A percentile compares a stretch with the other conserved stretches of the same genome.
Evolutionary conservation across 2,113 vertebrate species (phyloP).

Genomic region (Hippolais icterina): DNA sequence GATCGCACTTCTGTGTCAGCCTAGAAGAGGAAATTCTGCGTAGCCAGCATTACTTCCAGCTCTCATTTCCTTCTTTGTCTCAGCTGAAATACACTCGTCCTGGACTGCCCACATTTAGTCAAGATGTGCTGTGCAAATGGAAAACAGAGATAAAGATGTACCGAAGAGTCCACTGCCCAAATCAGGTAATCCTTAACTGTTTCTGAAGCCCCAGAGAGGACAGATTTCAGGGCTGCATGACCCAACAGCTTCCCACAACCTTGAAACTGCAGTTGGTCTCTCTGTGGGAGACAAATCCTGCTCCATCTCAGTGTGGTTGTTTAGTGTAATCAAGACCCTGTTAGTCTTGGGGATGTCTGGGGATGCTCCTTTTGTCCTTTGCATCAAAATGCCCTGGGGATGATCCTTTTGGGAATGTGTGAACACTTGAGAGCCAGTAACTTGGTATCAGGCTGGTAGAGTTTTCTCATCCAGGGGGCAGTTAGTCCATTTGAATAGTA

Average conservation of each 20-base stretch:
- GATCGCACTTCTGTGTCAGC: not conserved
- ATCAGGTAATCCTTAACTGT: constrained; percentile 80
- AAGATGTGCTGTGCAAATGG: constrained; percentile 93
- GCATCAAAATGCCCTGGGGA: not conserved
- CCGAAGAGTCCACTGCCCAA: constrained; percentile 90
- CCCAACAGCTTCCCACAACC: not conserved
- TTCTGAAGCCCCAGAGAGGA: not conserved
- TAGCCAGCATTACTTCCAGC: not conserved
- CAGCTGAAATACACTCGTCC: constrained; percentile 94
- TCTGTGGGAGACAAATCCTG: not conserved
- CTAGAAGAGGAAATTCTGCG: not conserved
- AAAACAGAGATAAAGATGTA: constrained; percentile 92
- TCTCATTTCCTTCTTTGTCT: not conserved
- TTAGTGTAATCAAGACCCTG: not conserved
- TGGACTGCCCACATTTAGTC: constrained; percentile 89
- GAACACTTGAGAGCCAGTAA: not conserved
- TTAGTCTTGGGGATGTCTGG: not conserved
- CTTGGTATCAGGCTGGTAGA: not conserved
- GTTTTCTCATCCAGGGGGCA: not conserved
- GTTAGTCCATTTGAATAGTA: not conserved
- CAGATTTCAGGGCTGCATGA: not conserved
- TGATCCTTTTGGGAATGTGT: not conserved
- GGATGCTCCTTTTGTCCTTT: not conserved
- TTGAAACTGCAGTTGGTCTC: not conserved
- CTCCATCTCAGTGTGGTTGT: not conserved